Evolutionary conservation across 2,888 invertebrate species (phyloP).

Genomic region (Kryphioiulus occultus): DNA sequence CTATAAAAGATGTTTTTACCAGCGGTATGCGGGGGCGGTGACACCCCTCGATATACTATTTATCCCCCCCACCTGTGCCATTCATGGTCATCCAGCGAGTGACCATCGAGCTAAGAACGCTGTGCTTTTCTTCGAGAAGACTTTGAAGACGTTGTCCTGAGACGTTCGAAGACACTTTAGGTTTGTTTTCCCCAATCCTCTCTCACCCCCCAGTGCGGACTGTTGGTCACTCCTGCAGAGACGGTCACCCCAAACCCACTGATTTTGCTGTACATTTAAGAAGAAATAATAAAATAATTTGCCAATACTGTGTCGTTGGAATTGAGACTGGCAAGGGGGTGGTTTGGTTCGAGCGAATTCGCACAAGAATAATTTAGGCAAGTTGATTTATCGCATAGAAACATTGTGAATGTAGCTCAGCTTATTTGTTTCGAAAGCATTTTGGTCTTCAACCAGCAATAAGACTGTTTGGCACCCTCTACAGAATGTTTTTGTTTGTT

Average conservation of each 20-base stretch:
- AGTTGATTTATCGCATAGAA: too few species aligned
- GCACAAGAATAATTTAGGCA: too few species aligned
- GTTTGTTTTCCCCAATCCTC: neutral
- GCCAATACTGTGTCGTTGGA: neutral
- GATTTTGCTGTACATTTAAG: constrained; percentile 11
- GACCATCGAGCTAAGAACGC: neutral
- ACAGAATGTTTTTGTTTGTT: too few species aligned
- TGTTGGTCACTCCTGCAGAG: too few species aligned
- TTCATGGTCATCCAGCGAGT: neutral
- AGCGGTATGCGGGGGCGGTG: neutral
- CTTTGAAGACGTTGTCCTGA: neutral
- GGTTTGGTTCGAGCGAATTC: too few species aligned
- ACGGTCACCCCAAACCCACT: neutral
- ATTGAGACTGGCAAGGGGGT: neutral
- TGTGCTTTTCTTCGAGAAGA: neutral
- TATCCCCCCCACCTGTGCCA: constrained; percentile 13
- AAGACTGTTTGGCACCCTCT: too few species aligned
- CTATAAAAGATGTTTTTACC: neutral
- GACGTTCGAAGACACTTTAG: neutral
- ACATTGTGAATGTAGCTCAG: too few species aligned
- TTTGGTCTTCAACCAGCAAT: too few species aligned
- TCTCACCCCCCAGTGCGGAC: neutral
- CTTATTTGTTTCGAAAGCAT: too few species aligned
- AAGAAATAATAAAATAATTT: neutral
- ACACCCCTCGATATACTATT: neutral